Evolutionary conservation across 2,797 vertebrate species (phyloP), one percentile per base, ranked within the genome.

Genomic region (Megaceryle alcyon): DNA sequence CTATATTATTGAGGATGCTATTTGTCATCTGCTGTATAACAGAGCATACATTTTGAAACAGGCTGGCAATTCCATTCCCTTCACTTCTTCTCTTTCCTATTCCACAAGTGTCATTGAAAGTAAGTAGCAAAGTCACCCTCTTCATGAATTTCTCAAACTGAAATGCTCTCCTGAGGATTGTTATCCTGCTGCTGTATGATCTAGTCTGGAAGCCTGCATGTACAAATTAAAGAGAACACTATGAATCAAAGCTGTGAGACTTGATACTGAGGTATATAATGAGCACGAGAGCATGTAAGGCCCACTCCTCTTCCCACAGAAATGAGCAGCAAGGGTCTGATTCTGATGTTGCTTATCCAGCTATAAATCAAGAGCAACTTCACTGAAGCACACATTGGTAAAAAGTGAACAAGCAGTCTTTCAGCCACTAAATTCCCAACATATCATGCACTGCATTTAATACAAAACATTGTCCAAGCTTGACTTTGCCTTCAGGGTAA

Each of bases 91-190:
- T 93, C 83, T 85, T 94, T 94, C 90, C 88, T 80, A 54, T 95
- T 97, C 95, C 90, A 95, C 86, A 95, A 90, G 90, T 91, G 90
- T 95, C 94, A 96, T 94, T 95, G 96, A 93, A 96, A 94, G 94
- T 86, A 96, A 96, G 94, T 64, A 88, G 87, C 82, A 94, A 96
- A 97, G 96, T 96, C 94, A 96, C 82, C 90, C 68, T 92, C 84
- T 94, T 90, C 94, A 92, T 79, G 91, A 96, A 95, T 96, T 95
- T 94, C 96, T 96, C 92, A 94, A 91, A 69, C 87, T 89, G 91
- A 96, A 96, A 96, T 90, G 79, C 89, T 94, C 96, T 93, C 95
- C 72, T 91, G 96, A 94, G 96, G 89, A 97, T 96, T 95, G 92
- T 89, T 94, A 95, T 91, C 91, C 65, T 92, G 91, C 92, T 91